phyloP scores from a whole-genome alignment of 2,797 vertebrate species.

The Sebastes ruberrimus region DNA sequence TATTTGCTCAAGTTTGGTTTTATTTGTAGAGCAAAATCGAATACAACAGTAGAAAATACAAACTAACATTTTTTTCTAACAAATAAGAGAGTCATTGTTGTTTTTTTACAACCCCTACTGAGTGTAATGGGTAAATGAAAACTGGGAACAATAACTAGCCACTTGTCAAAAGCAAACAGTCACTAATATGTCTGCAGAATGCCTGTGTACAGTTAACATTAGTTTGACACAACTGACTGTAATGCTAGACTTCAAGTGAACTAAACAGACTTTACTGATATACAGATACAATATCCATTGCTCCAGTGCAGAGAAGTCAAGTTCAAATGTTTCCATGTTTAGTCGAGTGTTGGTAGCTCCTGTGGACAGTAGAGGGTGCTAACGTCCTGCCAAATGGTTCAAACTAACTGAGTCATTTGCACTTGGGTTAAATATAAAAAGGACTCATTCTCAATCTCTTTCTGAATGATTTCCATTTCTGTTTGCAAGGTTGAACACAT shows the following conservation, averaged over 20 bases:
- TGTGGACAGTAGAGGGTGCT: conserved; percentile 27
- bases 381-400: neutral
- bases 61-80: neutral
- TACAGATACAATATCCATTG: neutral
- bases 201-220: neutral
- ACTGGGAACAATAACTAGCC: neutral
- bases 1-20: neutral
- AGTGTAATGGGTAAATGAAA: neutral
- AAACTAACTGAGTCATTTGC: neutral
- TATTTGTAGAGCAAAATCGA: too few species aligned
- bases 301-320: neutral
- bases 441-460: neutral
- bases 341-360: neutral
- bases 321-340: neutral
- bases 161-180: neutral
- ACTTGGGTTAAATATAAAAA: neutral
- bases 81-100: neutral
- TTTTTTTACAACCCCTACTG: neutral
- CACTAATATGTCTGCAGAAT: neutral
- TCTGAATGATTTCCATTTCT: neutral
- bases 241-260: neutral
- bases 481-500: neutral
- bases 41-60: neutral
- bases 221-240: neutral
- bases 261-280: neutral